Conservation (phyloP, 2,113 vertebrate genomes). For the Conger conger region DNA sequence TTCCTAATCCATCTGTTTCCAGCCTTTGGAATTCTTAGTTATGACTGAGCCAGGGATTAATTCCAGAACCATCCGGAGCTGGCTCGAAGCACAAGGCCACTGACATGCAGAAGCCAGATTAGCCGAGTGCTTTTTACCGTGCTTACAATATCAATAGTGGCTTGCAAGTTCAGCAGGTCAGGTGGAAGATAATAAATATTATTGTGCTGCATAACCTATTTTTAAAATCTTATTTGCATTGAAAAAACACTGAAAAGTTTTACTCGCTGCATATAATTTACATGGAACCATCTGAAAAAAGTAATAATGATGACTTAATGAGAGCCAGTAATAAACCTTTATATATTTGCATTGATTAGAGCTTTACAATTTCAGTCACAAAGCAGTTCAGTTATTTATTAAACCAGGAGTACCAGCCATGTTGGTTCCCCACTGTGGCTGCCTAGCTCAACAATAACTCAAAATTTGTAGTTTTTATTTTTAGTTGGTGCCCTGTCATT, state of each 20-base stretch:
- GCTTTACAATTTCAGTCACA: neutral
- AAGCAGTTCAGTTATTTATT: neutral
- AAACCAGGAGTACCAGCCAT: neutral
- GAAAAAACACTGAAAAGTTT: no score
- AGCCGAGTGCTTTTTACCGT: neutral
- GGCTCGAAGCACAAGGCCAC: neutral
- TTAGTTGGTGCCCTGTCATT: no score
- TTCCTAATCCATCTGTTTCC: neutral
- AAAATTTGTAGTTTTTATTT: neutral
- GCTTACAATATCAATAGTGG: neutral
- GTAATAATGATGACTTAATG: no score
- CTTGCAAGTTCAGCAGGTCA: neutral
- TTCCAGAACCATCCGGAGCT: neutral
- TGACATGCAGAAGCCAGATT: slow-evolving; percentile 2
- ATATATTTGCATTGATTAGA: neutral
- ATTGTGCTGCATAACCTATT: no score
- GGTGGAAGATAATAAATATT: no score
- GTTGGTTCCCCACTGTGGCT: no score
- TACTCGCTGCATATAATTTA: no score
- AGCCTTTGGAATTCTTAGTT: neutral
- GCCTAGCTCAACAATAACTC: no score
- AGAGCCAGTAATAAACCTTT: no score
- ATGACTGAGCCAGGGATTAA: neutral
- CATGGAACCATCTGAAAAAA: no score
- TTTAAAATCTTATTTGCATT: no score